Conservation (phyloP, 2,888 invertebrate species). For the Hetaerina titia region DNA sequence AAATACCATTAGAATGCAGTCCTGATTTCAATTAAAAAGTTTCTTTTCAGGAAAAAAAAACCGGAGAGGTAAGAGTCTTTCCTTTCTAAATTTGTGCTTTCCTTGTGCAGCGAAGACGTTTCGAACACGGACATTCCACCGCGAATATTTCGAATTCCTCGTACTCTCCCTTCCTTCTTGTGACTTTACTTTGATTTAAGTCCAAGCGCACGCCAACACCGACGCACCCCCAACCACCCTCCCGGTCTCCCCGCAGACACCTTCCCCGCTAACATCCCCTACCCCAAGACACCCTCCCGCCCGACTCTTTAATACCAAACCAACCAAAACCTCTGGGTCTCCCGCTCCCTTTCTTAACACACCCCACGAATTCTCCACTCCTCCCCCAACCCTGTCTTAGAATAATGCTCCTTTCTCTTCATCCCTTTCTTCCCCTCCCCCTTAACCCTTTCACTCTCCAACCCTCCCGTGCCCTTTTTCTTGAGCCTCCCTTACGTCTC, state of each 20-base stretch:
- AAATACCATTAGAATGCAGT: neutral
- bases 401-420: conserved; percentile 18
- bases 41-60: neutral
- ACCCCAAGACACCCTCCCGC: neutral
- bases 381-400: neutral
- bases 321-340: neutral
- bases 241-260: neutral
- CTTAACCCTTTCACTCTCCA: neutral
- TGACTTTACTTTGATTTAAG: neutral
- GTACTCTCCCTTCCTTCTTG: neutral
- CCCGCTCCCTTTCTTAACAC: conserved; percentile 14
- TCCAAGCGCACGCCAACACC: neutral
- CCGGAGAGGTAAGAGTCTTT: neutral
- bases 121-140: neutral
- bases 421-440: neutral
- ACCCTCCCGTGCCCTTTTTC: conserved; percentile 11
- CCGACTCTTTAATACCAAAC: neutral
- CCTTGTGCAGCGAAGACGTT: neutral
- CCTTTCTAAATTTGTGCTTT: neutral
- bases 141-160: conserved; percentile 22
- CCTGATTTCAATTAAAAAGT: neutral
- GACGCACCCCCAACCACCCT: neutral
- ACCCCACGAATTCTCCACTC: neutral
- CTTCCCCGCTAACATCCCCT: neutral
- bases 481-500: conserved; percentile 34